Evolutionary conservation across 2,797 vertebrate genomes (phyloP), one percentile per base, ranked within the genome.

Genomic region (Diceros bicornis): DNA sequence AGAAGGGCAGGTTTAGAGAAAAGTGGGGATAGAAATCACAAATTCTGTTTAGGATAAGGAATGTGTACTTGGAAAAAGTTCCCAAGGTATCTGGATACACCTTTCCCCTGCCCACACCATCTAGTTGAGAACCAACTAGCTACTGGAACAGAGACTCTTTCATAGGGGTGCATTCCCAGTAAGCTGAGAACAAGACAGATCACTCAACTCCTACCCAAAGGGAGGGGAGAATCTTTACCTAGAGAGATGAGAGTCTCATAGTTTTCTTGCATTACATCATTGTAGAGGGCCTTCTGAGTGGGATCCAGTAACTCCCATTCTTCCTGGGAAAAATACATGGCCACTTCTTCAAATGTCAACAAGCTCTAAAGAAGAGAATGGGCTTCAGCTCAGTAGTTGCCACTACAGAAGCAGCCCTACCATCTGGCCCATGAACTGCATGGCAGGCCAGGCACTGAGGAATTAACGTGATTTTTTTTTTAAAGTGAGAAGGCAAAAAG

Each of bases 341-440:
- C 97, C 62, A 98, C 97, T 88, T 98, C 98, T 95, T 98, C 97
- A 96, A 97, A 98, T 57, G 79, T 91, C 82, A 98, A 94, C 64
- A 96, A 94, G 47, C 47, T 98, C 98, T 98, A 74, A 90, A 87
- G 88, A 96, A 96, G 47, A 96, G 75, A 97, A 94, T 3, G 57
- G 18, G 68, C 81, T 94, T 93, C 25, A 79, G 78, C 69, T 97
- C 78, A 71, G 64, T 88, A 88, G 25, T 16, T 64, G 75, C 2
- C 14, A 64, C 50, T 89, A 25, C 0, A 89, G 78, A 75, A 83
- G 68, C 9, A 72, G 11, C 21, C 41, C 29, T 32, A 64, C 55
- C 52, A 62, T 34, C 44, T 57, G 37, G n/a, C 37, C 72, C 72
- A 57, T 44, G 44, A 79, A 77, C 34, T 94, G 20, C 44, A 47